Base-by-base conservation (phyloP, 2,888 invertebrate genomes). In the Polyommatus icarus region DNA sequence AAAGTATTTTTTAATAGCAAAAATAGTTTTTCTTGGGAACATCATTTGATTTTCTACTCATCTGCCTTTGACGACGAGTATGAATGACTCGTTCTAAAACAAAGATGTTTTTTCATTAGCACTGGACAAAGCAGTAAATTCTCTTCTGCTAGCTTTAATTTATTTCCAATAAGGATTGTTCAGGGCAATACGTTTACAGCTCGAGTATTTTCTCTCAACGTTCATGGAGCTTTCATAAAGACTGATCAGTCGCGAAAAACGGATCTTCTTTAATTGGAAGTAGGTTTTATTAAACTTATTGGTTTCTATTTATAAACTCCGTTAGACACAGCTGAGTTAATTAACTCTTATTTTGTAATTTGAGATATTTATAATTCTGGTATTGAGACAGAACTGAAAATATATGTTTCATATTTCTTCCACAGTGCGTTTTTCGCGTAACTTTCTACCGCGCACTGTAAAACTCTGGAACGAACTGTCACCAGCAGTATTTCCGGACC, bases 141-240 rank as follows among this genome's bases (percentile, higher is more conserved):
- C 76, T 73, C 24, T 75, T 71, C 71, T 78, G 71, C 78, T 81
- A 83, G 82, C 83, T 85, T 86, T 85, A 87, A 89, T 89, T 88
- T 84, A 85, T 75, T 85, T 87, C 83, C 85, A 86, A 87, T 86
- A 86, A 80, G 79, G 80, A 82, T 80, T 81, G 78, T 78, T 79
- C 79, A 77, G 29, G 77, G 78, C 78, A 78, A 78, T 78, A 78
- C 79, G 79, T 80, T 80, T 76, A 80, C 76, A 76, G 76, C 78
- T 76, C 78, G 75, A 79, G 76, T 78, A 72, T 77, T 78, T 78
- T 79, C 75, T 78, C 78, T 76, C 24, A 79, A 78, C 61, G 78
- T 86, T 86, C 84, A 84, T 84, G 82, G 81, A 84, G 83, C 84
- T 84, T 87, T 87, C 84, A 86, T 86, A 84, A 86, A 86, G 84